phyloP scores from a whole-genome alignment of 2,797 vertebrate genomes.

The Neomorphus geoffroyi region DNA sequence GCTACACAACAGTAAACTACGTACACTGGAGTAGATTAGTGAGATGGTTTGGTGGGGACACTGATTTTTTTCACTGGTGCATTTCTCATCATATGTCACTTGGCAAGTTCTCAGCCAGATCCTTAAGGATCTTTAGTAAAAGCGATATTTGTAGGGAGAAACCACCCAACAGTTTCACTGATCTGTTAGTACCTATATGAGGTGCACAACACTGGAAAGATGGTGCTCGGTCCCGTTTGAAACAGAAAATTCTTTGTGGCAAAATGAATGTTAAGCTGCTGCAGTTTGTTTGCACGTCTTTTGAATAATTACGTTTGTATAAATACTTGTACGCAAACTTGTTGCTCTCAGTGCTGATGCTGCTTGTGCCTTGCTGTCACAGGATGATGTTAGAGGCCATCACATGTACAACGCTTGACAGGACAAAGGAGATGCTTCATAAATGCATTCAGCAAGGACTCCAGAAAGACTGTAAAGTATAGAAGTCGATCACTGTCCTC shows the following conservation, averaged over 20 bases:
- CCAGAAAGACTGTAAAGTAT: neutral
- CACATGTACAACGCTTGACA: accelerated
- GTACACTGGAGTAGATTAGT: neutral
- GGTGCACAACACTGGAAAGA: accelerated
- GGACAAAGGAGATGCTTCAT: neutral
- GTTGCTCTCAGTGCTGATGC: neutral
- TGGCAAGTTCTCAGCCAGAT: neutral
- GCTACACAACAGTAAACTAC: neutral
- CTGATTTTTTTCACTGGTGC: neutral
- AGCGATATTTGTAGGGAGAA: neutral
- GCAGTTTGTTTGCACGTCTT: accelerated
- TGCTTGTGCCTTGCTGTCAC: neutral
- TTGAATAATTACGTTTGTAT: neutral
- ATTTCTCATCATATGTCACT: neutral
- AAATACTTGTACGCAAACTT: neutral
- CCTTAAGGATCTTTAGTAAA: neutral
- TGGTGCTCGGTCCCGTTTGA: neutral
- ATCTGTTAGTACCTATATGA: neutral
- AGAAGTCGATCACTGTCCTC: neutral
- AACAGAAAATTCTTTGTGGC: neutral
- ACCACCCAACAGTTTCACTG: neutral
- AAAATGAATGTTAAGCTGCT: neutral
- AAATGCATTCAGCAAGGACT: neutral
- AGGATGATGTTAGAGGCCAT: neutral
- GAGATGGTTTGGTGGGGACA: neutral